A percentile compares a stretch with the other conserved stretches of the same genome.
phyloP scores from a whole-genome alignment of 2,113 vertebrate genomes.

The Pseudois nayaur region DNA sequence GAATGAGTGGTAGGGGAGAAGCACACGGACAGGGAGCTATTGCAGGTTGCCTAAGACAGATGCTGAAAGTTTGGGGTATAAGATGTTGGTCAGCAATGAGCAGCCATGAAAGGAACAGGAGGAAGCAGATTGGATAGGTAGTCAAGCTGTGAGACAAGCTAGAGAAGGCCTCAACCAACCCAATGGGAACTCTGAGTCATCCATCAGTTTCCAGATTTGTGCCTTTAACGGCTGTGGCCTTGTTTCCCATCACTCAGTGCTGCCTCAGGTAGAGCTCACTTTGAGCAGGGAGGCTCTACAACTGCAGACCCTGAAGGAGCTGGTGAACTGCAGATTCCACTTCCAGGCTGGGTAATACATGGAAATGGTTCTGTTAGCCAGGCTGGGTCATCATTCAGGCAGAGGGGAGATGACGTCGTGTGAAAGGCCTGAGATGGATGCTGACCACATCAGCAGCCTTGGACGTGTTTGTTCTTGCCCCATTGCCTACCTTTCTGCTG shows the following conservation, averaged over 20 bases:
- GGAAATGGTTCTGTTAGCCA: background rate
- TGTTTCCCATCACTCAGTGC: background rate
- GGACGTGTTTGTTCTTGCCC: background rate
- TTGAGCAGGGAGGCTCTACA: background rate
- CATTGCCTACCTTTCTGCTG: background rate
- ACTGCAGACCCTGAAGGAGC: background rate
- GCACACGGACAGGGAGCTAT: background rate
- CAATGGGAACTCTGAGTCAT: background rate
- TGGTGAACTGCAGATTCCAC: background rate
- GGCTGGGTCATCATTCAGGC: background rate
- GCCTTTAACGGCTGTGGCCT: rapidly evolving
- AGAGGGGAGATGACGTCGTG: background rate
- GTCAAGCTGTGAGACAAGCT: background rate
- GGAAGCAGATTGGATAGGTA: background rate
- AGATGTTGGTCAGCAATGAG: background rate
- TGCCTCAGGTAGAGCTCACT: background rate
- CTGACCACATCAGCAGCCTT: background rate
- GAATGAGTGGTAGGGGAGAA: background rate
- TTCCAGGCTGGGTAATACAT: background rate
- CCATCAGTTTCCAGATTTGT: background rate
- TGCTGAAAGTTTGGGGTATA: background rate
- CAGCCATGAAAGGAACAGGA: background rate
- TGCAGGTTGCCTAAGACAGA: background rate
- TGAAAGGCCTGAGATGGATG: background rate
- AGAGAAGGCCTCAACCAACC: background rate